Percentiles rank a stretch among this genome's conserved stretches.
These are phyloP conservation scores for Arothron firmamentum DNA, from an alignment of 2,113 vertebrate genomes.

Conservation along the genomic window DNA sequence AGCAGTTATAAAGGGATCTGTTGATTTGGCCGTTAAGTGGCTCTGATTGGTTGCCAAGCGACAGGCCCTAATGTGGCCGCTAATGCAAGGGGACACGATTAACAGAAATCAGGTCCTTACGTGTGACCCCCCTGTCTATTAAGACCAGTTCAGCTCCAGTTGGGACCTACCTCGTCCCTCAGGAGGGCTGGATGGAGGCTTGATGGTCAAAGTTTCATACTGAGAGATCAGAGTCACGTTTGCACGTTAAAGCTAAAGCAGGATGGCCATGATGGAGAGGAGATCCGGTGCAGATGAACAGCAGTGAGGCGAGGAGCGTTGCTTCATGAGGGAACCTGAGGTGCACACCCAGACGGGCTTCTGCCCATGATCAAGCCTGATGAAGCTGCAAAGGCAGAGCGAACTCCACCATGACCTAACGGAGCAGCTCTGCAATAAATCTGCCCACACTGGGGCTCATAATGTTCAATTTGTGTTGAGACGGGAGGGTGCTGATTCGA, in stretches of 20 bases:
- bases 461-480: conserved; percentile 42
- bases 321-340: too few species aligned
- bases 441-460: conserved; percentile 33
- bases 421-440: conserved; percentile 29
- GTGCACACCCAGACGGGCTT: background rate
- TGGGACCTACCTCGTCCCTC: conserved; percentile 26
- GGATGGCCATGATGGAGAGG: too few species aligned
- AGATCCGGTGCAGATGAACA: too few species aligned
- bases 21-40: conserved; percentile 59
- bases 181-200: background rate
- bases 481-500: conserved; percentile 42
- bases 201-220: too few species aligned
- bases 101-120: conserved; percentile 43
- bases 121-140: conserved; percentile 53
- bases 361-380: background rate
- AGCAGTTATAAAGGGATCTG: conserved; percentile 61
- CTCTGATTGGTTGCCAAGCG: conserved; percentile 51
- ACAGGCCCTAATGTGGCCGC: conserved; percentile 49
- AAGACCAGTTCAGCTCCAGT: conserved; percentile 34
- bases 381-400: conserved; percentile 12
- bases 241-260: too few species aligned
- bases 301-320: too few species aligned
- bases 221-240: too few species aligned
- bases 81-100: conserved; percentile 58
- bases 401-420: conserved; percentile 20